Base-by-base conservation (phyloP, 2,888 invertebrate genomes). In the Catocala fraxini region DNA sequence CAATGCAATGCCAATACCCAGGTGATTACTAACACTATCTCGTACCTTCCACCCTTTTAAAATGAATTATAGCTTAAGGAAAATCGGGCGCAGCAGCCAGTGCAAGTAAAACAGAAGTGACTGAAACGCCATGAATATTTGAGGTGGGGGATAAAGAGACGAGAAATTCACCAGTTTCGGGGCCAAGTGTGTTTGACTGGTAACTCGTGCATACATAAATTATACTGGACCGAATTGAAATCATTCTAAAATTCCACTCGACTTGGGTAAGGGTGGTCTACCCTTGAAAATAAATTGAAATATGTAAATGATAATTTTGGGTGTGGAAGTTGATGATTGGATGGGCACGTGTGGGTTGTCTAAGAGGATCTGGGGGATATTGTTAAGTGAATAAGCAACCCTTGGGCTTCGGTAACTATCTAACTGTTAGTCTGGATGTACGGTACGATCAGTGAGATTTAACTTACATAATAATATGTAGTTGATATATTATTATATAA, bases 121-220 rank as follows among this genome's bases (percentile, higher is more conserved):
- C 60, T 76, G 48, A 65, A 73, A 73, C 64, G 15, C 61, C 55
- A 68, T 75, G 70, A 73, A 75, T 75, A 75, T 65, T 76, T 70
- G 58, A 75, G 34, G 47, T 12, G 41, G 1, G 35, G 63, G 62
- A 65, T 73, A 76, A 64, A 73, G 75, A 64, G 67, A 63, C 56
- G 56, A 45, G 46, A 67, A 65, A 76, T 73, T 62, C 61, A 48
- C 61, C 52, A 68, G 62, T 63, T 58, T 62, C 46, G 48, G 51
- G 47, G 48, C 54, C 55, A 51, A 48, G 42, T 47, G 49, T 56
- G 53, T 71, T 68, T 71, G 64, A 68, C 68, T 67, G 48, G 52
- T 49, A 71, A 55, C 58, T 58, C 59, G 48, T 56, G 57, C 63
- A 68, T 73, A 63, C 68, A 73, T 73, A 73, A 75, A 67, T 72